A percentile compares a stretch with the other conserved stretches of the same genome.
Conservation (phyloP, 1,140 invertebrate species). For the Zophobas morio region DNA sequence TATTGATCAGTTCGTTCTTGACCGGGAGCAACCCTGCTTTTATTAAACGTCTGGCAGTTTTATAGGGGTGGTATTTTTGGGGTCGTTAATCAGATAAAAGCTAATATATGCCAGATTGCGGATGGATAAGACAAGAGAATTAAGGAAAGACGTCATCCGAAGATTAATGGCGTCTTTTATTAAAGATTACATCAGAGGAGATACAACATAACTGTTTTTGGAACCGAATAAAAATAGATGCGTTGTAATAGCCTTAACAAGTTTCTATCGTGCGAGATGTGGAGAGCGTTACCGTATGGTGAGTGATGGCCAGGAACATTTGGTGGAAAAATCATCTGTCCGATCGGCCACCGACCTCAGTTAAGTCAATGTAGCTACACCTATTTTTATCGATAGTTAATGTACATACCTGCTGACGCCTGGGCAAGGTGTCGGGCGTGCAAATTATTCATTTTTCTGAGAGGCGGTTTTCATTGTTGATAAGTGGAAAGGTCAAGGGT, state of each 20-base stretch:
- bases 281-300: too few relatives aligned
- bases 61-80: constrained; percentile 15
- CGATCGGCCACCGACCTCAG: too few relatives aligned
- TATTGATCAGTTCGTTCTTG: constrained; percentile 23
- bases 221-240: neutral
- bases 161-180: neutral
- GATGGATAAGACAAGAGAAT: neutral
- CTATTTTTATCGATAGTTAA: too few relatives aligned
- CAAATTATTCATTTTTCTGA: too few relatives aligned
- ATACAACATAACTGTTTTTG: neutral
- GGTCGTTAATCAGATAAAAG: constrained; percentile 18
- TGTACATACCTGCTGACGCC: too few relatives aligned
- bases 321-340: too few relatives aligned
- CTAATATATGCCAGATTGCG: constrained; percentile 17
- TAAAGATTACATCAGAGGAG: neutral
- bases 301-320: too few relatives aligned
- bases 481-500: too few relatives aligned
- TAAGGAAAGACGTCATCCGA: constrained; percentile 6
- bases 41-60: constrained; percentile 7
- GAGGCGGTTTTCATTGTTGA: too few relatives aligned
- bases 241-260: neutral
- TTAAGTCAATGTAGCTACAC: too few relatives aligned
- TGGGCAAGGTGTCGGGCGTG: too few relatives aligned
- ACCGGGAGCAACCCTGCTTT: constrained; percentile 3
- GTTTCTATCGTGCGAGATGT: too few relatives aligned